Base-by-base conservation (phyloP, 2,797 vertebrate species). In the Salarias fasciatus region DNA sequence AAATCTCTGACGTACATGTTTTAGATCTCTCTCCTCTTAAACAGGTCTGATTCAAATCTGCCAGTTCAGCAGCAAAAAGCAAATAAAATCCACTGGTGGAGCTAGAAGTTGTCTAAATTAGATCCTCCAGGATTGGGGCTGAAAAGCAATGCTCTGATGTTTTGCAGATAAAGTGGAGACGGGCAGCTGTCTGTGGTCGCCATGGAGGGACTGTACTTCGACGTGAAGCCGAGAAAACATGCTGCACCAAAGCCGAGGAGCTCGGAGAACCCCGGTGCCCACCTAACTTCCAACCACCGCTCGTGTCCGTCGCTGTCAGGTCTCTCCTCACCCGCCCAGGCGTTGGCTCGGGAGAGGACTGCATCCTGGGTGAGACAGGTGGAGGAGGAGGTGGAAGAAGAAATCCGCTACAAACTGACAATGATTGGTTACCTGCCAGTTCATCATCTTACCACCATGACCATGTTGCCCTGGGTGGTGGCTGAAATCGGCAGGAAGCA, bases 381-480 rank as follows among this genome's bases (percentile, higher is more conserved):
- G 5, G 93, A 84, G 24, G 79, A 80, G 8, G 51, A 53, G 1
- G 53, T 3, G 3, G 54, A 53, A 8, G 80, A 75, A 49, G 91
- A 92, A 3, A 79, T 94, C 47, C 90, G 63, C 54, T 99, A 96
- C 75, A 86, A 85, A 47, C 92, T 99, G 29, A 93, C 92, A 24
- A 80, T 99, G 5, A 85, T 94, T 5, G 96, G 97, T 30, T 96
- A 91, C 13, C 80, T 95, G 69, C 85, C 90, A 0, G 95, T 98
- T 36, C 95, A 98, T 61, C 80, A 91, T 1, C 91, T 96, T 43
- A 98, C 96, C 74, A 97, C 96, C 44, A 96, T 95, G 96, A 82
- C 96, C 53, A 95, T 98, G 95, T 92, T 99, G 51, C 96, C 97
- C 0, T 99, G 97, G 97, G 93, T 99, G 44, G 95, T 98, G 86